Base-by-base conservation (phyloP, 2,888 invertebrate genomes). In the Epirrhoe alternata region DNA sequence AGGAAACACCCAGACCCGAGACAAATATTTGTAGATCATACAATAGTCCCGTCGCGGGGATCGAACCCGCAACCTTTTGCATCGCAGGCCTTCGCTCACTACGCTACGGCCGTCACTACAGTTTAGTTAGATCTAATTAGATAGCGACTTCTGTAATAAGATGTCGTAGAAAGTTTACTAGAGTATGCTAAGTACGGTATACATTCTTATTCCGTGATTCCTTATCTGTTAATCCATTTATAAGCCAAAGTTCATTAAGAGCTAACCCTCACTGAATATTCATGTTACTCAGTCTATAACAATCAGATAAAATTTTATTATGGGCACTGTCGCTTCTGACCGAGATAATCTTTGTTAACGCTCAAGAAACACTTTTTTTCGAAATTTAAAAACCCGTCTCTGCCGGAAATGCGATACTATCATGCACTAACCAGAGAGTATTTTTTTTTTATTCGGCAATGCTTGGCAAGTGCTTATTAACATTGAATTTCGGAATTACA, bases 361-460 rank as follows among this genome's bases (percentile, higher is more conserved):
- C 81, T 83, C 80, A 82, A 85, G 83, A 82, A 84, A 83, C 85
- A 82, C 78, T 81, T 84, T 90, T 86, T 89, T 87, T 85, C 53
- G 42, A 83, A 80, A 82, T 81, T 82, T 83, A 82, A 82, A 85
- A 84, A 83, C 83, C 78, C 72, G 78, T 78, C 79, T 82, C 84
- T 86, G 86, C 89, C 91, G 91, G 91, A 92, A 88, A 88, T 83
- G 86, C 81, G 90, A 92, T 92, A 86, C 83, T 82, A 92, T 91
- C 91, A 82, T 83, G 85, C 83, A 81, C 82, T 80, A 81, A 79
- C 80, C 79, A 80, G 81, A 77, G 77, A 75, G 81, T 78, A 80
- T 83, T 87, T 87, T 86, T 68, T 60, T 59, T 66, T 63, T 66
- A 60, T 68, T 64, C 53, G 66, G 52, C 60, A 56, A 54, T 33